These are phyloP conservation scores for Aphelenchoides avenae DNA, from an alignment of 1,140 invertebrate species.

Conservation along the genomic window DNA sequence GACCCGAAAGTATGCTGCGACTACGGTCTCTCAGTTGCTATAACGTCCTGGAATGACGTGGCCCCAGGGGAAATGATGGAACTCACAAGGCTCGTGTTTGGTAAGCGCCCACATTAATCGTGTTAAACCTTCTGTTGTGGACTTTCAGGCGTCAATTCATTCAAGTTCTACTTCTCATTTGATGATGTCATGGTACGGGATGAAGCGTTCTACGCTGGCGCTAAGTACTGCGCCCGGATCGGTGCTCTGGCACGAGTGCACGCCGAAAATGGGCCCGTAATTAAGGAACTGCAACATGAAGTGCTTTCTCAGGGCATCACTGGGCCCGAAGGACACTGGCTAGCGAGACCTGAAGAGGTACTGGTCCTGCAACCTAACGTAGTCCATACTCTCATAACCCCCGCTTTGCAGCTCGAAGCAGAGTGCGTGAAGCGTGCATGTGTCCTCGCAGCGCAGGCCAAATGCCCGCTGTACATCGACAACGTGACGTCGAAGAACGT, in stretches of 20 bases:
- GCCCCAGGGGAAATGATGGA: conserved; percentile 63
- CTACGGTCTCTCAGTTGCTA: conserved; percentile 83
- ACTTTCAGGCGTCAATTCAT: conserved; percentile 80
- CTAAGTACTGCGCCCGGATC: conserved; percentile 63
- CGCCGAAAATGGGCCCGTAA: conserved; percentile 92
- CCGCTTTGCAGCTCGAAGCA: conserved; percentile 85
- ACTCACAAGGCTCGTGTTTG: conserved; percentile 52
- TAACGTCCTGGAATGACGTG: conserved; percentile 83
- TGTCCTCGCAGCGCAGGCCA: conserved; percentile 82
- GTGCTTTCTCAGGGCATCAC: conserved; percentile 78
- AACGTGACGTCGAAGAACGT: conserved; percentile 95
- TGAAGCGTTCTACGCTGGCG: conserved; percentile 78
- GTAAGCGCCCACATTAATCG: conserved; percentile 10
- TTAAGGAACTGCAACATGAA: conserved; percentile 80
- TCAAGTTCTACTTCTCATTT: conserved; percentile 98
- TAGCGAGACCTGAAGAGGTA: conserved; percentile 87
- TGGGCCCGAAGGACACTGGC: conserved; percentile 89
- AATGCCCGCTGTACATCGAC: conserved; percentile 86
- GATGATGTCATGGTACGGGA: conserved; percentile 87
- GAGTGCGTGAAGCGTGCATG: conserved; percentile 92
- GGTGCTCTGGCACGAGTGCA: conserved; percentile 87
- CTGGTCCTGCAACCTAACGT: too few species aligned
- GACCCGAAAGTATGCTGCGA: conserved; percentile 88
- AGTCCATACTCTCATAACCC: too few species aligned
- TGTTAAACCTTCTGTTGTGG: neutral